Evolutionary conservation across 2,888 invertebrate species (phyloP).

Genomic region (Aquatica leii): DNA sequence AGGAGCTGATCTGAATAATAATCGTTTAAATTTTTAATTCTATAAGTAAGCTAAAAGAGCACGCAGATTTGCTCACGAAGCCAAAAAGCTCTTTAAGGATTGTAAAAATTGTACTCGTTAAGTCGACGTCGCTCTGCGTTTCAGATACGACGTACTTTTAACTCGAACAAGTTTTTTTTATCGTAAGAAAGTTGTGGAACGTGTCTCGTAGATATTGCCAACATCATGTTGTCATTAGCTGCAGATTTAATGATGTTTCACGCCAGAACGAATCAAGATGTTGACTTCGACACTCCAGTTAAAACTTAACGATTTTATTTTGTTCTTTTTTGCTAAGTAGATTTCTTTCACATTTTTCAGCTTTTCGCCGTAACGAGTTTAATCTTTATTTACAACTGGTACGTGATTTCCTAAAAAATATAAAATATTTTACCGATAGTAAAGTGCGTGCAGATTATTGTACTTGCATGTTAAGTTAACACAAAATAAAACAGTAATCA

Average conservation of each 20-base stretch:
- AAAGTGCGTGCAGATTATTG: neutral
- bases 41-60: constrained; percentile 36
- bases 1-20: constrained; percentile 36
- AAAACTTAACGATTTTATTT: constrained; percentile 47
- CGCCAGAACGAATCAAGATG: constrained; percentile 50
- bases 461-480: constrained; percentile 20
- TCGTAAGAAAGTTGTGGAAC: constrained; percentile 29
- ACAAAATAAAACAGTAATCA: constrained; percentile 38
- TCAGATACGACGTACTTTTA: constrained; percentile 35
- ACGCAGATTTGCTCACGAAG: constrained; percentile 52
- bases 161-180: constrained; percentile 25
- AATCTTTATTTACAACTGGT: constrained; percentile 2
- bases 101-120: constrained; percentile 60
- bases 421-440: too few species aligned
- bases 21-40: constrained; percentile 35
- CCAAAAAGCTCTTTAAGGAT: constrained; percentile 56
- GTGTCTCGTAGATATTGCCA: constrained; percentile 44
- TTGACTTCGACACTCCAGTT: constrained; percentile 47
- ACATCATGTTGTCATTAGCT: constrained; percentile 50
- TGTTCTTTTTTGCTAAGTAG: constrained; percentile 30
- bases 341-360: constrained; percentile 22
- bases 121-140: constrained; percentile 41
- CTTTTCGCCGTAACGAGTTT: neutral
- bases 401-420: neutral
- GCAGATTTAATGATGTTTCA: constrained; percentile 54